phyloP scores from a whole-genome alignment of 2,888 invertebrate genomes.

The Plemyria rubiginata region DNA sequence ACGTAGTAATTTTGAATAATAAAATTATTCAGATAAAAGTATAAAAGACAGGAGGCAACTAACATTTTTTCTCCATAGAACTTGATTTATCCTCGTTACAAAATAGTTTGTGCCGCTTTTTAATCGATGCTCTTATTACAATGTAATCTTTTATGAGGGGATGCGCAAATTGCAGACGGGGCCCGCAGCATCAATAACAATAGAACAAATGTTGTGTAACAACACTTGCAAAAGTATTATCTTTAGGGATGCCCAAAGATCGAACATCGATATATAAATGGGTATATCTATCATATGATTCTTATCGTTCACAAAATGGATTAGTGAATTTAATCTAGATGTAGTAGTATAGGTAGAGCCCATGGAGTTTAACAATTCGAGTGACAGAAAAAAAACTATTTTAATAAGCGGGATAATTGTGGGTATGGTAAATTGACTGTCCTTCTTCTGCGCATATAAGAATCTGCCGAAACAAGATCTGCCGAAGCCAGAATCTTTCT shows the following conservation, averaged over 20 bases:
- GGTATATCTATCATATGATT: not conserved
- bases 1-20: too few relatives aligned
- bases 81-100: slow-evolving; percentile 66
- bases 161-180: slow-evolving; percentile 60
- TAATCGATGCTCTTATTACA: slow-evolving; percentile 69
- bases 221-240: slow-evolving; percentile 68
- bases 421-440: too few relatives aligned
- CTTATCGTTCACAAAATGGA: not conserved
- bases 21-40: too few relatives aligned
- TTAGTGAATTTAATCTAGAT: too few relatives aligned
- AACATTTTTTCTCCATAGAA: slow-evolving; percentile 57
- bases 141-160: slow-evolving; percentile 71
- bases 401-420: too few relatives aligned
- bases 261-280: slow-evolving; percentile 29
- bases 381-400: too few relatives aligned
- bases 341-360: too few relatives aligned
- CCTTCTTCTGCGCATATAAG: too few relatives aligned
- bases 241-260: slow-evolving; percentile 53
- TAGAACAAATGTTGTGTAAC: slow-evolving; percentile 74
- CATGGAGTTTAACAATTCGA: too few relatives aligned
- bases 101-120: slow-evolving; percentile 58
- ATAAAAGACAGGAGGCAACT: slow-evolving; percentile 37
- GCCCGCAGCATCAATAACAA: slow-evolving; percentile 62
- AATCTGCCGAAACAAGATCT: too few relatives aligned
- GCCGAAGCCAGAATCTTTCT: too few relatives aligned